phyloP scores from a whole-genome alignment of 2,888 invertebrate genomes.

The Busseola fusca region DNA sequence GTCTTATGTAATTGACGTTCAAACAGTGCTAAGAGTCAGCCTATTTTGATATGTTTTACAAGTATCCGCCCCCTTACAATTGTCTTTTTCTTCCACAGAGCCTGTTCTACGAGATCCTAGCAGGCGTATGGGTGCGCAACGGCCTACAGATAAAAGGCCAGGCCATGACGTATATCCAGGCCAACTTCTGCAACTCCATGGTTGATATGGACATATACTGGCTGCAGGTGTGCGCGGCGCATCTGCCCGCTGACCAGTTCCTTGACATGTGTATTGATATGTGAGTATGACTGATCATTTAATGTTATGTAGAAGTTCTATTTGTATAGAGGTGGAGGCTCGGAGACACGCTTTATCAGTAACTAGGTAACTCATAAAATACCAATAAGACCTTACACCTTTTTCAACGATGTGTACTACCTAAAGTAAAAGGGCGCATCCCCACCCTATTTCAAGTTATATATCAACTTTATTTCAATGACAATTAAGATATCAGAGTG shows the following conservation, averaged over 20 bases:
- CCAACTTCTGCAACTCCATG: slow-evolving; percentile 99
- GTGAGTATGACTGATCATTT: slow-evolving; percentile 81
- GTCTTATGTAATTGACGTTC: background rate
- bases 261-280: slow-evolving; percentile 96
- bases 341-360: background rate
- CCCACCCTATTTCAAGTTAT: no score
- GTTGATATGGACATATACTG: slow-evolving; percentile 99
- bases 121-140: slow-evolving; percentile 98
- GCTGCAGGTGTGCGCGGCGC: slow-evolving; percentile 97
- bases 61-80: background rate
- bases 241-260: slow-evolving; percentile 95
- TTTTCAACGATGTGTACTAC: background rate
- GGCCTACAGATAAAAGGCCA: slow-evolving; percentile 99
- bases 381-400: background rate
- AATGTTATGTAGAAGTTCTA: background rate
- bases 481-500: no score
- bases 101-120: slow-evolving; percentile 97
- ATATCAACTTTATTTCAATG: no score
- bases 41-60: background rate
- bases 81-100: slow-evolving; percentile 90
- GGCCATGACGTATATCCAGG: slow-evolving; percentile 99
- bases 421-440: no score
- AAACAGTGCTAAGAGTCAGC: background rate
- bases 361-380: background rate
- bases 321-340: background rate